Conservation (phyloP, 2,888 invertebrate genomes). For the Platycheirus rosarum region DNA sequence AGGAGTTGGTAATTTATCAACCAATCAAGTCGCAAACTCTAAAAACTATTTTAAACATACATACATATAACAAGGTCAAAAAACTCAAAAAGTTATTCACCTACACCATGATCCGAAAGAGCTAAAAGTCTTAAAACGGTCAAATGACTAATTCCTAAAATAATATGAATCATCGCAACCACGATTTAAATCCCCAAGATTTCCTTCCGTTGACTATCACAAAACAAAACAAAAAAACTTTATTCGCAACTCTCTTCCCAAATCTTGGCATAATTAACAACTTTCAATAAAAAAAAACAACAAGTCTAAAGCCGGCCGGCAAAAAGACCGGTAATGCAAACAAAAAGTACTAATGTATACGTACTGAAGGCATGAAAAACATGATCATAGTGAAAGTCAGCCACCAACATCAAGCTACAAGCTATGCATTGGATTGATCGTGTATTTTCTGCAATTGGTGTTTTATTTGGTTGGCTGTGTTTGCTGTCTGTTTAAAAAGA, state of each 20-base stretch:
- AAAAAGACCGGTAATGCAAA: constrained; percentile 57
- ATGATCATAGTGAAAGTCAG: constrained; percentile 66
- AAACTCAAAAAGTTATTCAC: no score
- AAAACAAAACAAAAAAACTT: constrained; percentile 2
- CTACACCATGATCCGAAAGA: no score
- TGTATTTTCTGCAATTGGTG: constrained; percentile 38
- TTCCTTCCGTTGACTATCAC: no score
- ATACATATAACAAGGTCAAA: no score
- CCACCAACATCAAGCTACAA: constrained; percentile 14
- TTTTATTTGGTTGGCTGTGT: constrained; percentile 24
- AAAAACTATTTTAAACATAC: no score
- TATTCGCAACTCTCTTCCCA: constrained; percentile 10
- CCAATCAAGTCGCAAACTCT: no score
- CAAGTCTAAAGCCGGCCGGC: constrained; percentile 60
- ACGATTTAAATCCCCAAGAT: no score
- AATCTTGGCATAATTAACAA: constrained; percentile 49
- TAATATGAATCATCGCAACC: not conserved
- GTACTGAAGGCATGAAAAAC: constrained; percentile 38
- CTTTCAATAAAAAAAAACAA: constrained; percentile 29
- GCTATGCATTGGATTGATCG: constrained; percentile 44
- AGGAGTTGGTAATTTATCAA: no score
- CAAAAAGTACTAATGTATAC: no score
- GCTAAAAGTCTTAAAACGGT: no score
- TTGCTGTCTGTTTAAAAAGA: constrained; percentile 28
- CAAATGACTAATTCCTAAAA: not conserved